phyloP scores from a whole-genome alignment of 2,888 invertebrate species.

The Cerceris ruficornis region DNA sequence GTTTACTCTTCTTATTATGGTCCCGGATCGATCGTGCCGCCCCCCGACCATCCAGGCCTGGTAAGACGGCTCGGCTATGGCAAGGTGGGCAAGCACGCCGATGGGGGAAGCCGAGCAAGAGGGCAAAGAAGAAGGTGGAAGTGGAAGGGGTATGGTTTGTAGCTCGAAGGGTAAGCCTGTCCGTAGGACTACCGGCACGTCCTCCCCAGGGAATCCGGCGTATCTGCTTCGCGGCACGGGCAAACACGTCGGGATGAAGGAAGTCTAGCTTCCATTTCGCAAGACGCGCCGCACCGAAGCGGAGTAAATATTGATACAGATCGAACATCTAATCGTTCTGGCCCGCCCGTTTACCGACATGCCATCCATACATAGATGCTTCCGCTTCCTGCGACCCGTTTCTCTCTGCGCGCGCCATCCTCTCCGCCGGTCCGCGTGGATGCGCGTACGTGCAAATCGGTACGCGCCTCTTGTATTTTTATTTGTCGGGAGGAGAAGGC shows the following conservation, averaged over 20 bases:
- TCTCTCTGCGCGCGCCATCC: too few species aligned
- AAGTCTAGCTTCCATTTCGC: constrained; percentile 75
- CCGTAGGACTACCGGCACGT: constrained; percentile 76
- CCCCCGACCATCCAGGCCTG: constrained; percentile 57
- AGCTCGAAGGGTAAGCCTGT: constrained; percentile 76
- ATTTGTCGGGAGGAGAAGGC: constrained; percentile 28
- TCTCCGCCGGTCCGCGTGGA: not conserved
- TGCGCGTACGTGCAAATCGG: not conserved
- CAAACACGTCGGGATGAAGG: constrained; percentile 76
- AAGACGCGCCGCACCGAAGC: constrained; percentile 70
- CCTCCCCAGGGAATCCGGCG: constrained; percentile 77
- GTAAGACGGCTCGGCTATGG: constrained; percentile 55
- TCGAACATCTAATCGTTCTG: constrained; percentile 79
- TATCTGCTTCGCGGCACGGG: constrained; percentile 76
- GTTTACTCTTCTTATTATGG: constrained; percentile 72
- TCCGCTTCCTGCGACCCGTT: not conserved
- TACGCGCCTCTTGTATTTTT: constrained; percentile 33
- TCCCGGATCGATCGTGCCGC: constrained; percentile 65
- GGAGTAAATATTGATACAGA: constrained; percentile 79
- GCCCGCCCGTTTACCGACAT: constrained; percentile 73
- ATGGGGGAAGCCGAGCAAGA: constrained; percentile 42
- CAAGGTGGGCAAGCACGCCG: constrained; percentile 43
- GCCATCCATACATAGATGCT: constrained; percentile 66
- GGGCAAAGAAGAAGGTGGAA: constrained; percentile 45
- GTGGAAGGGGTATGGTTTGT: constrained; percentile 62